Evolutionary conservation across 2,113 vertebrate genomes (phyloP).

Genomic region (Tetrax tetrax): DNA sequence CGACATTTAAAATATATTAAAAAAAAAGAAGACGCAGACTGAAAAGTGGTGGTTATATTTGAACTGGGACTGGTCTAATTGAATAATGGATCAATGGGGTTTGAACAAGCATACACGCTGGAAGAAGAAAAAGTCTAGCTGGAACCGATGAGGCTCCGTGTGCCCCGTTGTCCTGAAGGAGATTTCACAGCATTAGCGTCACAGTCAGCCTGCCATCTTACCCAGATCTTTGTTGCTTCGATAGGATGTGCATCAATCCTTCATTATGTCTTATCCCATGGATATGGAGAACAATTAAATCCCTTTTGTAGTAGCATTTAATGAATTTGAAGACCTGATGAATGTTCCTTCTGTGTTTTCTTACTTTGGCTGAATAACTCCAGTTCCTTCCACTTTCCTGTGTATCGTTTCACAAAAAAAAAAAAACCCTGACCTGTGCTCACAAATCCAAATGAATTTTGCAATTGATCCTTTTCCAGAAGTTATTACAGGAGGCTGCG

Average conservation of each 20-base stretch:
- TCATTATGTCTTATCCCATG: not conserved
- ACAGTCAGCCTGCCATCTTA: not conserved
- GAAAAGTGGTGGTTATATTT: slow-evolving; percentile 29
- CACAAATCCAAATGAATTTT: not conserved
- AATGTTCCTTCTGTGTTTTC: not conserved
- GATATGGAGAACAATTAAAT: not conserved
- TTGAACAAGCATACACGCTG: slow-evolving; percentile 4
- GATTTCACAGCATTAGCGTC: not conserved
- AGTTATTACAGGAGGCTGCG: not conserved
- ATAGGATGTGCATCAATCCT: rapidly evolving
- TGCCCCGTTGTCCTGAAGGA: not conserved
- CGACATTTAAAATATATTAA: not conserved
- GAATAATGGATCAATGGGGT: slow-evolving; percentile 55
- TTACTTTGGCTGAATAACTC: not conserved
- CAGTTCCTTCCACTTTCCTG: not conserved
- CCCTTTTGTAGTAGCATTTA: not conserved
- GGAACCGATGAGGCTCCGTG: not conserved
- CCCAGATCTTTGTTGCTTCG: not conserved
- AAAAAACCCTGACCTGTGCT: not conserved
- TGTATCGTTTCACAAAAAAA: not conserved
- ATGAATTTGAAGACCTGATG: not conserved
- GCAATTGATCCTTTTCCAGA: slow-evolving; percentile 1
- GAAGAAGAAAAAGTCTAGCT: not conserved
- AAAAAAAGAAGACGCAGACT: not conserved
- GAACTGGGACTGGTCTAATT: slow-evolving; percentile 43